A percentile compares a stretch with the other conserved stretches of the same genome.
phyloP scores from a whole-genome alignment of 2,113 vertebrate genomes.

The Callocephalon fimbriatum region DNA sequence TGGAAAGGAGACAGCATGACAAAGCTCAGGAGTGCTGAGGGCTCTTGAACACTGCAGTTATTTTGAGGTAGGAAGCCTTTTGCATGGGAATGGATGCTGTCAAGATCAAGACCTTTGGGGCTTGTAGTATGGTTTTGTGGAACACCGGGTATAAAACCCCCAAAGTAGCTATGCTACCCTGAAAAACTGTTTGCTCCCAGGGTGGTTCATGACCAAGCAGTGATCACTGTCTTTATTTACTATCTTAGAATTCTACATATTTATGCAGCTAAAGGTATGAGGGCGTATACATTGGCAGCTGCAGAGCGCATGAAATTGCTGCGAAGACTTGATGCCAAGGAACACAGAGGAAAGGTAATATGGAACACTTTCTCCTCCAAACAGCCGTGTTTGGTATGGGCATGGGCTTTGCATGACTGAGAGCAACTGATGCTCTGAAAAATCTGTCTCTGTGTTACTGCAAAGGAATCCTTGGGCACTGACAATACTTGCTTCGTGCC shows the following conservation, averaged over 20 bases:
- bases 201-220: neutral
- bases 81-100: neutral
- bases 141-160: neutral
- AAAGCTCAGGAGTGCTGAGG: neutral
- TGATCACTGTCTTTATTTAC: conserved; percentile 34
- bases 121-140: neutral
- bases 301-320: conserved; percentile 56
- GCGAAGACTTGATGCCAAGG: conserved; percentile 54
- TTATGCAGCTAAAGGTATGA: conserved; percentile 70
- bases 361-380: neutral
- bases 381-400: neutral
- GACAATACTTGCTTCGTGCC: rapidly evolving
- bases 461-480: neutral
- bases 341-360: conserved; percentile 71
- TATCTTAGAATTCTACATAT: conserved; percentile 73
- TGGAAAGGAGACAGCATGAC: neutral
- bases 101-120: neutral
- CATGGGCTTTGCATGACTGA: neutral
- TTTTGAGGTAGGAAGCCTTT: neutral
- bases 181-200: neutral
- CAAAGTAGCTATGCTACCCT: neutral
- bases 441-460: neutral
- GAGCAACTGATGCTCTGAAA: neutral
- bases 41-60: neutral
- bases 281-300: conserved; percentile 28